A percentile compares a stretch with the other conserved stretches of the same genome.
phyloP scores from a whole-genome alignment of 2,797 vertebrate species.

The Peromyscus attwateri region DNA sequence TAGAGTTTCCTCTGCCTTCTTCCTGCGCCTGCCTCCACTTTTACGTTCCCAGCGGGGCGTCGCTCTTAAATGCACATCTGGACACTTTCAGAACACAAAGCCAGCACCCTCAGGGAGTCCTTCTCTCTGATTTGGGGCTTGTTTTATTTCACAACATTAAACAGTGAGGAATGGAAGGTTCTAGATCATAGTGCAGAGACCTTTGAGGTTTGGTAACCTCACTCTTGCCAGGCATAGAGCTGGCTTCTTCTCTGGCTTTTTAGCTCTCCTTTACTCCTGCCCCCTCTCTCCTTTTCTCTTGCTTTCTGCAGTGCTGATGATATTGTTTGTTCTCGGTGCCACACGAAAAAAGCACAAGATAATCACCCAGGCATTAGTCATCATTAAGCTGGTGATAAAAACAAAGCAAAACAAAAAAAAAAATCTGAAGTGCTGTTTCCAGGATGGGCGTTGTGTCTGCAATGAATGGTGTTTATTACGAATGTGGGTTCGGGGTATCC shows the following conservation, averaged over 20 bases:
- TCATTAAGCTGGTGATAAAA: constrained; percentile 82
- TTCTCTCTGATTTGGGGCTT: neutral
- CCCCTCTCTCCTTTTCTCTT: neutral
- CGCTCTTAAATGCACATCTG: neutral
- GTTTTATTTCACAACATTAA: constrained; percentile 23
- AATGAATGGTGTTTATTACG: constrained; percentile 69
- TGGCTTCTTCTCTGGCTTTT: constrained; percentile 34
- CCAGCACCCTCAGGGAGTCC: fast-evolving
- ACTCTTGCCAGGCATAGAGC: constrained; percentile 32
- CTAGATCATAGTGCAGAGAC: neutral
- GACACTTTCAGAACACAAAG: neutral
- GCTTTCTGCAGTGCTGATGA: constrained; percentile 67
- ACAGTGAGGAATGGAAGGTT: neutral
- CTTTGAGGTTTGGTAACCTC: neutral
- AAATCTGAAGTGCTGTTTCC: constrained; percentile 66
- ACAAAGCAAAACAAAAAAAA: constrained; percentile 25
- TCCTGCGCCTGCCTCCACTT: neutral
- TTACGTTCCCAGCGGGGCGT: neutral
- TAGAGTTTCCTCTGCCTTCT: fast-evolving
- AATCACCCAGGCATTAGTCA: constrained; percentile 82
- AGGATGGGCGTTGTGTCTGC: constrained; percentile 38
- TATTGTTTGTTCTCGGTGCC: constrained; percentile 74
- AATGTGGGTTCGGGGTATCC: constrained; percentile 63
- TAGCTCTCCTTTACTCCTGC: neutral
- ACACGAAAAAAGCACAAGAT: constrained; percentile 66